Conservation (phyloP, 2,797 vertebrate species). For the Acropternis orthonyx region DNA sequence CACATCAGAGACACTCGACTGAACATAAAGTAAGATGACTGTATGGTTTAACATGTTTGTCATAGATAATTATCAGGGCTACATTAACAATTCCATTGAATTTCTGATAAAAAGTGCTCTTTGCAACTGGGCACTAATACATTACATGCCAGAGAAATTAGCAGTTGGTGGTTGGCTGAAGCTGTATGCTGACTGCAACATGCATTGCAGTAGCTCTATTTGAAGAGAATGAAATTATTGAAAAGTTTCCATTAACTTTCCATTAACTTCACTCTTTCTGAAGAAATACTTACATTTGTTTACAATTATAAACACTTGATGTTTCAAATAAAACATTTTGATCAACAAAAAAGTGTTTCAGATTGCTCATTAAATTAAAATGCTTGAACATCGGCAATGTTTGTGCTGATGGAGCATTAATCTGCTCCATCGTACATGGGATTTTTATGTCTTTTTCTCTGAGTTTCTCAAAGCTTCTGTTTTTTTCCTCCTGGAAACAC, state of each 20-base stretch:
- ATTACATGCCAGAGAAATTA: neutral
- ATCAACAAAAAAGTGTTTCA: neutral
- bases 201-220: neutral
- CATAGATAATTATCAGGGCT: neutral
- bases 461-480: neutral
- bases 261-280: neutral
- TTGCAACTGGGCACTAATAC: neutral
- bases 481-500: neutral
- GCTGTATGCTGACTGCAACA: neutral
- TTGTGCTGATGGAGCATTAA: neutral
- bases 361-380: neutral
- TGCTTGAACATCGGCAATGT: neutral
- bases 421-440: neutral
- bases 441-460: neutral
- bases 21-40: neutral
- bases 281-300: neutral
- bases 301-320: neutral
- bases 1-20: neutral
- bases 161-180: neutral
- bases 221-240: neutral
- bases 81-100: neutral
- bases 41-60: neutral
- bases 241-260: neutral
- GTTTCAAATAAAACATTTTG: neutral
- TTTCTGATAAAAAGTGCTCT: neutral